These are phyloP conservation scores for Psylliodes chrysocephalus DNA, from an alignment of 2,888 invertebrate species.

Conservation along the genomic window DNA sequence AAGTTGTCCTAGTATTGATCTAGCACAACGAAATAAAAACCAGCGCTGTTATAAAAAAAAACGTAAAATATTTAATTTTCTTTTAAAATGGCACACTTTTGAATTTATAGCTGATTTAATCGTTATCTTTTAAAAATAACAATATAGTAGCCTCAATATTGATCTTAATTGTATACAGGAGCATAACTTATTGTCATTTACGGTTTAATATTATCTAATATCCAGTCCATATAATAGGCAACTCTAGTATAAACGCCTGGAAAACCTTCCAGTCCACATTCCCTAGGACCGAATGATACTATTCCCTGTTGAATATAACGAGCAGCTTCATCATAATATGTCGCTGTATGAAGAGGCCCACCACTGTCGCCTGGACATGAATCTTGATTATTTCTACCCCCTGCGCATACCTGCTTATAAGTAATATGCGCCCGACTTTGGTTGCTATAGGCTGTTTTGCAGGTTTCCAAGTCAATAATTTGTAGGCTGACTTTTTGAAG, in stretches of 20 bases:
- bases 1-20: too few relatives aligned
- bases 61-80: too few relatives aligned
- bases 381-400: slow-evolving; percentile 69
- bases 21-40: too few relatives aligned
- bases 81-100: too few relatives aligned
- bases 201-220: slow-evolving; percentile 65
- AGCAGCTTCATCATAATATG: slow-evolving; percentile 57
- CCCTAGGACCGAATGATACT: slow-evolving; percentile 66
- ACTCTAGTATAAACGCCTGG: slow-evolving; percentile 79
- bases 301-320: slow-evolving; percentile 70
- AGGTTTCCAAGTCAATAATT: slow-evolving; percentile 56
- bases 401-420: slow-evolving; percentile 71
- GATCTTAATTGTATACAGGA: too few relatives aligned
- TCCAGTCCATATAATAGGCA: slow-evolving; percentile 74
- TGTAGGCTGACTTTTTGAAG: slow-evolving; percentile 62
- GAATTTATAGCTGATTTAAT: too few relatives aligned
- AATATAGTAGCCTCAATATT: too few relatives aligned
- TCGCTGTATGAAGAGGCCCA: slow-evolving; percentile 70
- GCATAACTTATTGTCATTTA: too few relatives aligned
- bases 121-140: too few relatives aligned
- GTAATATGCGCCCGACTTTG: slow-evolving; percentile 53
- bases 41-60: too few relatives aligned
- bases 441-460: slow-evolving; percentile 43
- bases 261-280: slow-evolving; percentile 67
- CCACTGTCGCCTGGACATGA: slow-evolving; percentile 78